Conservation (phyloP, 1,140 invertebrate species). For the Brachystomella parvula region DNA sequence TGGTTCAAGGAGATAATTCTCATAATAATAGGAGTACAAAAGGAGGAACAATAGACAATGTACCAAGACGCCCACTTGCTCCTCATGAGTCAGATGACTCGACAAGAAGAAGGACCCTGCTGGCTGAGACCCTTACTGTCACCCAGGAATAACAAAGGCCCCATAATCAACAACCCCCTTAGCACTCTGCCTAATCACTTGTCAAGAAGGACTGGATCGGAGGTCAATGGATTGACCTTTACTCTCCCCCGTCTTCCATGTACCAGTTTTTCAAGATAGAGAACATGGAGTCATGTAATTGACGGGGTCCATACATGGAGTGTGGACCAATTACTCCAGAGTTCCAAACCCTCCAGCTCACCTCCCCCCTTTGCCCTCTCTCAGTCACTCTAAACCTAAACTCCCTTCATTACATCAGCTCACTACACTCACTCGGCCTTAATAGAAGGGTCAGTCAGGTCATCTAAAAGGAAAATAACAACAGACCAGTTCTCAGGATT, state of each 20-base stretch:
- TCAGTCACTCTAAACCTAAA: not conserved
- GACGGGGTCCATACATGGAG: not conserved
- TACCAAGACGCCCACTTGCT: not conserved
- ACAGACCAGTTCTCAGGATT: too few species aligned
- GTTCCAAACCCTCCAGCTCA: too few species aligned
- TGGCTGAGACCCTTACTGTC: not conserved
- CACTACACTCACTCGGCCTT: conserved; percentile 1
- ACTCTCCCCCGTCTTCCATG: not conserved
- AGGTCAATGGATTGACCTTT: conserved; percentile 6
- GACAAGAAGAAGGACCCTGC: conserved; percentile 4
- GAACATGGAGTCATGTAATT: conserved; percentile 1
- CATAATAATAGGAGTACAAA: not conserved
- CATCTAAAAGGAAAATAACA: too few species aligned
- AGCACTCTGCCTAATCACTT: too few species aligned
- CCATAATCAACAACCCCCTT: not conserved
- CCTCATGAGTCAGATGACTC: conserved; percentile 2
- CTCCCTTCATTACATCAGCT: conserved; percentile 5
- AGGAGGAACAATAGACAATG: conserved; percentile 5
- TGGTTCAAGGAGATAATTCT: not conserved
- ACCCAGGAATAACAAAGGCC: not conserved
- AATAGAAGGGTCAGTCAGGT: not conserved
- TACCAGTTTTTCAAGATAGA: not conserved
- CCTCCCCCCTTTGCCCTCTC: not conserved
- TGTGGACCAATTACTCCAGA: conserved; percentile 4
- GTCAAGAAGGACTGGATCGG: not conserved